Evolutionary conservation across 2,888 invertebrate species (phyloP), one percentile per base, ranked within the genome.

Genomic region (Orthosia cruda): DNA sequence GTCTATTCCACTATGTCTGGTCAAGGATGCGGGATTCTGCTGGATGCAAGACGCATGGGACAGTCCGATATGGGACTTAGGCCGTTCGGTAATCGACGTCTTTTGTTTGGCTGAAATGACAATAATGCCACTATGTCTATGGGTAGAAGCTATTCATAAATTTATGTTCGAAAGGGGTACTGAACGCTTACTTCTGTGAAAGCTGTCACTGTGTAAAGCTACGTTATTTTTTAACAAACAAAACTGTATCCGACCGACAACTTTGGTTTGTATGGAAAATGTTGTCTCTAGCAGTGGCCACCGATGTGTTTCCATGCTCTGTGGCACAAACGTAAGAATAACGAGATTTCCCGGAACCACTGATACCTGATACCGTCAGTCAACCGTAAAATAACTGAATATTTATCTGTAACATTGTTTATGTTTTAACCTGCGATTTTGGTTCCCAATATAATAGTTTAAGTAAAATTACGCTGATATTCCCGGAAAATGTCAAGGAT

Each of bases 291-390:
- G n/a, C n/a, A 20, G 59, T 4, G 15, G 20, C 20, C 40, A 3
- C 20, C 26, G 0, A 9, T 0, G 7, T n/a, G n/a, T 15, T 0
- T 59, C 15, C 20, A 7, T 15, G 40, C n/a, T 59, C 59, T 45
- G 15, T 61, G 59, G 4, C 4, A 2, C 15, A 16, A 16, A 47
- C 9, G 16, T 47, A 23, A 52, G 7, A 62, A 5, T 45, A 57
- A 79, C 18, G 57, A 63, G 16, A n/a, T 49, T 67, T 67, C 58
- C 13, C 7, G 13, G 58, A 78, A 67, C 11, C 20, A 18, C 18
- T 40, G 16, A 40, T 45, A 49, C 20, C 20, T 40, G 16, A 49
- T 45, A 49, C 20, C 20, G 9, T 40, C 62, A 63, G 15, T 63
- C 11, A 54, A 67, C 45, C 50, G 20, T 15, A 49, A 71, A 23